A percentile compares a stretch with the other conserved stretches of the same genome.
Evolutionary conservation across 2,113 vertebrate species (phyloP).

Genomic region (Xiphias gladius): DNA sequence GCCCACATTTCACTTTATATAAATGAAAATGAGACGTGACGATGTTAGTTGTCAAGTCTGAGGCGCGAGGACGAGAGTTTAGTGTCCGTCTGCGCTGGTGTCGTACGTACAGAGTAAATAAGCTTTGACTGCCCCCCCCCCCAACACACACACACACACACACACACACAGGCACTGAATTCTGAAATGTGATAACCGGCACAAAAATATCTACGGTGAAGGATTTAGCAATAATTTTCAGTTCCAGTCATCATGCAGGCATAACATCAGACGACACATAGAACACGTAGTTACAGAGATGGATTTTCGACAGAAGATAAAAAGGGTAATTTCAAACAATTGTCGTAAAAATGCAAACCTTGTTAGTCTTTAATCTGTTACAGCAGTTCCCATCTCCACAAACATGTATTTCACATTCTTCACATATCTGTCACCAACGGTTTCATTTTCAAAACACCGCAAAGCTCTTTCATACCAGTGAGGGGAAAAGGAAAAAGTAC

Average conservation of each 20-base stretch:
- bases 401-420: conserved; percentile 16
- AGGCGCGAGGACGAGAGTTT: neutral
- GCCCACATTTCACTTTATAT: neutral
- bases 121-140: neutral
- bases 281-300: conserved; percentile 2
- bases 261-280: too few species aligned
- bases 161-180: neutral
- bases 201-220: too few species aligned
- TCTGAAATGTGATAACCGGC: too few species aligned
- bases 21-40: neutral
- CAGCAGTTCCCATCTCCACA: neutral
- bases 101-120: too few species aligned
- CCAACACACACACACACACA: conserved; percentile 5
- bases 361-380: neutral
- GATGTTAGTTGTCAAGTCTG: neutral
- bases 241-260: too few species aligned
- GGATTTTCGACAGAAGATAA: neutral
- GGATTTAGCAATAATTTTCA: too few species aligned
- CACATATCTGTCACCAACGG: neutral
- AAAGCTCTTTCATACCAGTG: neutral
- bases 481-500: neutral
- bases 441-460: neutral
- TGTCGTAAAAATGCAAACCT: neutral
- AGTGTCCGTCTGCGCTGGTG: too few species aligned
- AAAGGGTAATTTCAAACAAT: neutral